phyloP scores from a whole-genome alignment of 2,797 vertebrate genomes.

The Epinephelus awoara region DNA sequence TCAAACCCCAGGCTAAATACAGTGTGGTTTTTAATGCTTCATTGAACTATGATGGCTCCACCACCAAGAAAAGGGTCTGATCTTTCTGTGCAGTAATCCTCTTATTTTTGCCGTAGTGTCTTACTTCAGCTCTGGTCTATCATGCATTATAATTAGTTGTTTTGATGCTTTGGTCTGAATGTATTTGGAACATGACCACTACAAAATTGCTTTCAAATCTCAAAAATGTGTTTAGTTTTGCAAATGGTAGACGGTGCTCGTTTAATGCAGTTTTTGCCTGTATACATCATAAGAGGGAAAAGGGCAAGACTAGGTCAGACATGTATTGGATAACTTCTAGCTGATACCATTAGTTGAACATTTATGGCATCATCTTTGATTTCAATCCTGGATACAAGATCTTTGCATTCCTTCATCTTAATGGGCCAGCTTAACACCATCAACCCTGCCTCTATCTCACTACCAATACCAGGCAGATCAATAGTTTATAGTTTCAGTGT shows the following conservation, averaged over 20 bases:
- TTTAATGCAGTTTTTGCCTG: background rate
- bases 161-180: background rate
- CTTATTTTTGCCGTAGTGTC: background rate
- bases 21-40: background rate
- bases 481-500: slow-evolving; percentile 66
- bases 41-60: background rate
- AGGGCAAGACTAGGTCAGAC: background rate
- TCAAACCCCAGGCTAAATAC: background rate
- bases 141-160: background rate
- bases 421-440: slow-evolving; percentile 7
- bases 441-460: slow-evolving; percentile 8
- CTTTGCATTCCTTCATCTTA: background rate
- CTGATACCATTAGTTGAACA: background rate
- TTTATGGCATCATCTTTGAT: background rate
- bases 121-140: background rate
- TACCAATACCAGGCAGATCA: slow-evolving; percentile 27
- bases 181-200: background rate
- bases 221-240: background rate
- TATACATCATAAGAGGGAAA: no score
- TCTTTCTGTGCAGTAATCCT: background rate
- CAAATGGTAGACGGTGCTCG: background rate
- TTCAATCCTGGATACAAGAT: background rate
- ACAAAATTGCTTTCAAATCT: background rate
- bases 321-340: background rate
- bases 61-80: background rate